Evolutionary conservation across 2,113 vertebrate species (phyloP), one percentile per base, ranked within the genome.

Genomic region (Proteles cristata): DNA sequence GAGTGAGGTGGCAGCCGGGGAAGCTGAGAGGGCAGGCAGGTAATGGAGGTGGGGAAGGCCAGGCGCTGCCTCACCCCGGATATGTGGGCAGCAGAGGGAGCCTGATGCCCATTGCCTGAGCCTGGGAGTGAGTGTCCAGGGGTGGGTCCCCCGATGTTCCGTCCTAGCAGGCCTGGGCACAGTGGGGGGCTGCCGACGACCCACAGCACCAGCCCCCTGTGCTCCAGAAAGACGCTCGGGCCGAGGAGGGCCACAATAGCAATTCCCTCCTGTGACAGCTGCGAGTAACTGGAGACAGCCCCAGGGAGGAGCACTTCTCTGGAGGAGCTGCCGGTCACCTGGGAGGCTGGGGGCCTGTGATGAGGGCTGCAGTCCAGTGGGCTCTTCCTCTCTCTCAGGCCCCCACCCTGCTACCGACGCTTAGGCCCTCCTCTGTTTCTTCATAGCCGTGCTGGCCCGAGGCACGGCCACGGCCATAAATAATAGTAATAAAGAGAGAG

Each of bases 401-500:
- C 58, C 58, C 8, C 9, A 55, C 35, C 35, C 90, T 1, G 28
- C 0, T 1, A 8, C 43, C 4, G 39, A 61, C 8, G 0, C 21
- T 48, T 50, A 14, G 26, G 25, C 66, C 80, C 48, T 48, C 31
- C 76, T 45, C 33, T 15, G 0, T 83, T 88, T 23, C 84, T 33
- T 50, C 25, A 43, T 16, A 16, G 61, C 1, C 0, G 1, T 45
- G 93, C 87, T 85, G 84, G 96, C 96, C 94, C 16, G 21, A 94
- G 61, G 96, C 94, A 5, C 1, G 17, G 90, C 39, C 74, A 25
- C 0, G 14, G 71, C 92, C 96, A 94, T 98, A 97, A 97, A 98
- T 98, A 98, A 97, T 71, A 88, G 94, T 96, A 95, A 98, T 97
- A 96, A 97, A 10, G 39, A 97, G 93, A 92, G 85, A 97, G 96